Evolutionary conservation across 2,888 invertebrate species (phyloP).

Genomic region (Serrognathus titanus): DNA sequence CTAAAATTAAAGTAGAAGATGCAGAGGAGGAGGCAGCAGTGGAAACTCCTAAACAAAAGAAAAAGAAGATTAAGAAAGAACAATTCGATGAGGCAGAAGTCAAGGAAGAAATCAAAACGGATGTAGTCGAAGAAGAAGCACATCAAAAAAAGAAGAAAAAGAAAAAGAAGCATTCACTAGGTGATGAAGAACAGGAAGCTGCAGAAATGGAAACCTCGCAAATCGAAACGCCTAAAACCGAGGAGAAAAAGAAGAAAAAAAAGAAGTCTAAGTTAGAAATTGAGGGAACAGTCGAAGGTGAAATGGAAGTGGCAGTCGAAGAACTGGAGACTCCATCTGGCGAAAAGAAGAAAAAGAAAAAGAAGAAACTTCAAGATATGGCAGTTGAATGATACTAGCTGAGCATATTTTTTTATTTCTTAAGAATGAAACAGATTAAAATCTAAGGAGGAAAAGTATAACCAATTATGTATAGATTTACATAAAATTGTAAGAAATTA

Average conservation of each 20-base stretch:
- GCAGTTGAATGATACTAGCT: constrained; percentile 25
- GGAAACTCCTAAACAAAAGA: constrained; percentile 38
- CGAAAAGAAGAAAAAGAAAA: constrained; percentile 53
- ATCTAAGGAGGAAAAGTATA: too few relatives aligned
- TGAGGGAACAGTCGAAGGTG: constrained; percentile 17
- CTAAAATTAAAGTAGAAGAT: constrained; percentile 33
- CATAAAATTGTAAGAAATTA: too few relatives aligned
- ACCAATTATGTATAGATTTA: too few relatives aligned
- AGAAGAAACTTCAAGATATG: constrained; percentile 48
- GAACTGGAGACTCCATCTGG: background rate
- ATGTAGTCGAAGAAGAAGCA: constrained; percentile 18
- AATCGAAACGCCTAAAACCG: constrained; percentile 23
- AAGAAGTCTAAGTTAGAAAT: constrained; percentile 20
- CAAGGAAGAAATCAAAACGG: constrained; percentile 29
- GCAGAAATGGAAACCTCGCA: constrained; percentile 16
- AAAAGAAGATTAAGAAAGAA: constrained; percentile 40
- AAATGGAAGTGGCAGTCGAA: constrained; percentile 18
- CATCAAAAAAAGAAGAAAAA: constrained; percentile 45
- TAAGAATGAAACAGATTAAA: too few relatives aligned
- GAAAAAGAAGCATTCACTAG: constrained; percentile 32
- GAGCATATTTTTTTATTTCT: too few relatives aligned
- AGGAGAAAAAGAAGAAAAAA: constrained; percentile 27
- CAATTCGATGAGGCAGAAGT: constrained; percentile 24
- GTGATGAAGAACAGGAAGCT: constrained; percentile 18
- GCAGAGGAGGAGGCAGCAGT: constrained; percentile 27